Conservation (phyloP, 2,888 invertebrate genomes). For the Pristionchus entomophagus region DNA sequence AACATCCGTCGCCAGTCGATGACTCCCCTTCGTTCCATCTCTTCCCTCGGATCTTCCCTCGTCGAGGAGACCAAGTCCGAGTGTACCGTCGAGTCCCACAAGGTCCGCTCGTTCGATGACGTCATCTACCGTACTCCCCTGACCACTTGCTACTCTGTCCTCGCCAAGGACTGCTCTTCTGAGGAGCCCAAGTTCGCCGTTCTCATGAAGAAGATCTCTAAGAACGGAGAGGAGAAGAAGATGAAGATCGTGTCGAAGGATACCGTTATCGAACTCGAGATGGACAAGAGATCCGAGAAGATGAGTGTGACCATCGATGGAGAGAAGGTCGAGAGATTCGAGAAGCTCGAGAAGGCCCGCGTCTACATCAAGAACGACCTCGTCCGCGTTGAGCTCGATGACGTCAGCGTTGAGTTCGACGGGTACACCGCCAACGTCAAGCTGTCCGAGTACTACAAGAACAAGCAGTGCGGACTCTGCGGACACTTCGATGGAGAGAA, state of each 20-base stretch:
- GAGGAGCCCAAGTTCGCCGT: slow-evolving; percentile 66
- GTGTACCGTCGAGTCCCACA: slow-evolving; percentile 54
- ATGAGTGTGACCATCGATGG: slow-evolving; percentile 54
- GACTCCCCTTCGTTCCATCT: slow-evolving; percentile 28
- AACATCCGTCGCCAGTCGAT: slow-evolving; percentile 42
- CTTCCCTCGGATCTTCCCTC: slow-evolving; percentile 35
- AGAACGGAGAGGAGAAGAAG: slow-evolving; percentile 49
- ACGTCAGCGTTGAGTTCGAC: slow-evolving; percentile 40
- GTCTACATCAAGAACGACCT: slow-evolving; percentile 46
- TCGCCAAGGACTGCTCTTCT: slow-evolving; percentile 75
- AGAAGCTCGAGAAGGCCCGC: slow-evolving; percentile 13
- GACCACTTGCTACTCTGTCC: slow-evolving; percentile 71
- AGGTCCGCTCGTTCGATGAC: slow-evolving; percentile 70
- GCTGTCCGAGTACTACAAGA: slow-evolving; percentile 34
- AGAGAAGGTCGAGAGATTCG: background rate
- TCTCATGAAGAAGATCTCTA: slow-evolving; percentile 63
- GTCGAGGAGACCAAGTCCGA: slow-evolving; percentile 49
- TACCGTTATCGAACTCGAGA: slow-evolving; percentile 31
- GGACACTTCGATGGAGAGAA: slow-evolving; percentile 51
- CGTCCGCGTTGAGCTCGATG: slow-evolving; percentile 51
- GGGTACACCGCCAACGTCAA: slow-evolving; percentile 36
- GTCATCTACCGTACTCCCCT: slow-evolving; percentile 55
- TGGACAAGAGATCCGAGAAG: slow-evolving; percentile 52
- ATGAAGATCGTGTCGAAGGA: slow-evolving; percentile 51
- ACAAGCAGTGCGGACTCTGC: slow-evolving; percentile 55